A percentile compares a stretch with the other conserved stretches of the same genome.
phyloP scores from a whole-genome alignment of 2,797 vertebrate species.

The Lemur catta region DNA sequence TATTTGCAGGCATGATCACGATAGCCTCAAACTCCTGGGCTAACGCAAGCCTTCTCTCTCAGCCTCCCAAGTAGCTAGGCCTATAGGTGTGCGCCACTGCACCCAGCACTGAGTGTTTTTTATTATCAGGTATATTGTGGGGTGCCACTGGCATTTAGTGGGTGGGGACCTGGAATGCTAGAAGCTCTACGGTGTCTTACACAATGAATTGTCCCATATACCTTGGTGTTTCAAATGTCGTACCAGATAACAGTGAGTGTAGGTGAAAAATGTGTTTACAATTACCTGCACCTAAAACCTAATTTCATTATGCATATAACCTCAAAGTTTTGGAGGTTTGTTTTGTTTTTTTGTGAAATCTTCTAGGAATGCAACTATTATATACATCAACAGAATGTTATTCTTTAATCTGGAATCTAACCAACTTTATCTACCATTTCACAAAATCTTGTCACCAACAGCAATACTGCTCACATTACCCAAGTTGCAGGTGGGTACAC shows the following conservation, averaged over 20 bases:
- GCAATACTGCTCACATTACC: not conserved
- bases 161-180: not conserved
- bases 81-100: not conserved
- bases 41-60: not conserved
- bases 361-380: not conserved
- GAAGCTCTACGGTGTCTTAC: not conserved
- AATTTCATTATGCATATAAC: not conserved
- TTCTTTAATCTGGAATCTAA: not conserved
- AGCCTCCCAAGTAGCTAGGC: not conserved
- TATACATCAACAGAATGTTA: not conserved
- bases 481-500: not conserved
- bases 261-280: not conserved
- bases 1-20: not conserved
- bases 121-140: not conserved
- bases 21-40: not conserved
- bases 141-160: not conserved
- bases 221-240: not conserved
- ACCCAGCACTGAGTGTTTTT: not conserved
- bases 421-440: not conserved
- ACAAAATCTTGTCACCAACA: not conserved
- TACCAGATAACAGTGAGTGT: not conserved
- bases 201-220: not conserved
- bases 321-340: not conserved
- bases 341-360: not conserved
- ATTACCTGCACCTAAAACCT: not conserved